These are phyloP conservation scores for Ormyrus pomaceus DNA, from an alignment of 2,888 invertebrate genomes.

Conservation along the genomic window DNA sequence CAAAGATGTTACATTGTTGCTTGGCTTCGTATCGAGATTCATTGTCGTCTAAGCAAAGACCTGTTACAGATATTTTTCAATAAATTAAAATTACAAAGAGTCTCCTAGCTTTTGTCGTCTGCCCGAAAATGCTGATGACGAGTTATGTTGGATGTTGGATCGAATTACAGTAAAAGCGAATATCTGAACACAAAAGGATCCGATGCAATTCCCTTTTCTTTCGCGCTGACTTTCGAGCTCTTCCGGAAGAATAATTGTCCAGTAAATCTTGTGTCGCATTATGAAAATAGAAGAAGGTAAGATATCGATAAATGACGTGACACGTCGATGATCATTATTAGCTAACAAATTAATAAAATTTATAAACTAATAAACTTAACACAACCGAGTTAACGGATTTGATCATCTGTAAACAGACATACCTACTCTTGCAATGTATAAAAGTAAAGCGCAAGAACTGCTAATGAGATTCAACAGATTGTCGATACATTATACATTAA, in stretches of 20 bases:
- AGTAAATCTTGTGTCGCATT: slow-evolving; percentile 25
- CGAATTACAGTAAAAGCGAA: slow-evolving; percentile 37
- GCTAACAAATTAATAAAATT: slow-evolving; percentile 54
- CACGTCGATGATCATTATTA: slow-evolving; percentile 44
- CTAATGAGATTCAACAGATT: slow-evolving; percentile 50
- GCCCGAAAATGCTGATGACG: slow-evolving; percentile 12
- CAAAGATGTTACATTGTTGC: slow-evolving; percentile 42
- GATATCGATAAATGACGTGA: slow-evolving; percentile 41
- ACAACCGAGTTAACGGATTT: slow-evolving; percentile 40
- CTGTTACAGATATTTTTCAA: slow-evolving; percentile 28
- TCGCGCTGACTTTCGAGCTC: background rate
- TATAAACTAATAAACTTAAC: slow-evolving; percentile 56
- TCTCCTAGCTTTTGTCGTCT: slow-evolving; percentile 1
- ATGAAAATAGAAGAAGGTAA: slow-evolving; percentile 39
- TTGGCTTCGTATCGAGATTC: slow-evolving; percentile 20
- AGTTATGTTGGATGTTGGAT: slow-evolving; percentile 8
- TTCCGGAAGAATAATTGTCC: slow-evolving; percentile 11
- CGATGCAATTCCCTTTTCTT: slow-evolving; percentile 21
- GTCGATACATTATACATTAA: slow-evolving; percentile 36
- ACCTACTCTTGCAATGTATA: slow-evolving; percentile 51
- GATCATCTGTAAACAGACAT: slow-evolving; percentile 40
- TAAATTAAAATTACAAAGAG: slow-evolving; percentile 23
- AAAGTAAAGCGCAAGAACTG: slow-evolving; percentile 50
- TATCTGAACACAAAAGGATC: slow-evolving; percentile 29
- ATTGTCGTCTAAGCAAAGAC: slow-evolving; percentile 23